Evolutionary conservation across 2,888 invertebrate species (phyloP).

Genomic region (Ophonus ardosiacus): DNA sequence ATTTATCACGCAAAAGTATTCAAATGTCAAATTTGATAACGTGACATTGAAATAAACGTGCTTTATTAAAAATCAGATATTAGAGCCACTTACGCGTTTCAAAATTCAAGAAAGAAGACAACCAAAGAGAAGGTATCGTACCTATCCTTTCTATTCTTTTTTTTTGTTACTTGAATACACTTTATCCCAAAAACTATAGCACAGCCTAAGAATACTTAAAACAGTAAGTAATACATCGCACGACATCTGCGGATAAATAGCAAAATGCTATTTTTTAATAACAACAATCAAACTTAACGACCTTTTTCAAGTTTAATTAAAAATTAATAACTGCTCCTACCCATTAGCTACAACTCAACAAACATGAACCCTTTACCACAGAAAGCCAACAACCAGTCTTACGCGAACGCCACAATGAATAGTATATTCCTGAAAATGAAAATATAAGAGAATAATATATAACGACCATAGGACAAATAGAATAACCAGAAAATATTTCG

Average conservation of each 20-base stretch:
- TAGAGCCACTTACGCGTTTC: no score
- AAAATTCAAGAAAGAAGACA: no score
- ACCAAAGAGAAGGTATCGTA: no score
- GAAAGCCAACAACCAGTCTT: constrained; percentile 5
- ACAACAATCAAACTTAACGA: background rate
- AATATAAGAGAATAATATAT: background rate
- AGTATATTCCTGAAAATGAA: background rate
- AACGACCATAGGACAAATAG: background rate
- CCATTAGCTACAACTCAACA: background rate
- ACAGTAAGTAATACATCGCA: background rate
- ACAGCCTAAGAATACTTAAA: background rate
- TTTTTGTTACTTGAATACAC: no score
- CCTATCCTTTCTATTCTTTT: no score
- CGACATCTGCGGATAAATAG: no score
- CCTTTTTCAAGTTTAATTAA: background rate
- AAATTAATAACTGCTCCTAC: background rate
- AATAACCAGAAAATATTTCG: background rate
- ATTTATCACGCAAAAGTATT: no score
- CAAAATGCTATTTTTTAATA: background rate
- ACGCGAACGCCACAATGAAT: background rate
- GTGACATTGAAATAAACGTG: no score
- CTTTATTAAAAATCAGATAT: no score
- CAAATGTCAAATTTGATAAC: no score
- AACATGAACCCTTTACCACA: background rate
- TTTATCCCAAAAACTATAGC: no score